Evolutionary conservation across 1,140 invertebrate genomes (phyloP), one percentile per base, ranked within the genome.

Genomic region (Oryctes rhinoceros): DNA sequence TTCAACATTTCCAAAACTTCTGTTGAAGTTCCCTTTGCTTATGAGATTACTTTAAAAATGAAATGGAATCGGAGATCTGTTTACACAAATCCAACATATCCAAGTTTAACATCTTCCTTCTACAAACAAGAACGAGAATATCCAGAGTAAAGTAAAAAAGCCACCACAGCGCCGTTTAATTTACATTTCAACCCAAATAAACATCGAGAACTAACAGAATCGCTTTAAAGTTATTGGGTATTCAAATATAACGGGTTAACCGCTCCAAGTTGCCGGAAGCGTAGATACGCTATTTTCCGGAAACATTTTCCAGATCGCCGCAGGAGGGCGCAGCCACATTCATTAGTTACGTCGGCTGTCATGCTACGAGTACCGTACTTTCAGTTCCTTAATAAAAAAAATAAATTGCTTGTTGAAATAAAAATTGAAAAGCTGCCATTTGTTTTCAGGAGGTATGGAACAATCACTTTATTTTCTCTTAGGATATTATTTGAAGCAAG

Each of bases 171-270:
- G 35, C 11, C 65, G 9, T 11, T 7, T 37, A 71, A 71, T 71
- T 71, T 37, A 37, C 5, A 71, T 71, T 71, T 71, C 65, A 13
- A 24, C 3, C 20, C 65, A 71, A 71, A 71, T 71, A 71, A 71
- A 71, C 65, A 5, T 6, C 20, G 65, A 71, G 35, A 71, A 71
- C 65, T 20, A 71, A 37, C 15, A 37, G 24, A 71, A 71, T 24
- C 10, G 20, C 20, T 71, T 24, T 71, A 71, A 71, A 71, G 65
- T 71, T 71, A 71, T 71, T 71, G 65, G 5, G 11, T 71, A 71
- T 71, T 71, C 65, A 71, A 71, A 59, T 59, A 59, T 24, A 71
- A 24, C 5, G 13, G 24, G 3, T 24, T 71, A 71, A 71, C 65
- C n/a, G 24, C 65, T 71, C 9, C 24, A 35, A 35, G 65, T 24